Evolutionary conservation across 2,888 invertebrate genomes (phyloP), one percentile per base, ranked within the genome.

Genomic region (Morpho deidamia): DNA sequence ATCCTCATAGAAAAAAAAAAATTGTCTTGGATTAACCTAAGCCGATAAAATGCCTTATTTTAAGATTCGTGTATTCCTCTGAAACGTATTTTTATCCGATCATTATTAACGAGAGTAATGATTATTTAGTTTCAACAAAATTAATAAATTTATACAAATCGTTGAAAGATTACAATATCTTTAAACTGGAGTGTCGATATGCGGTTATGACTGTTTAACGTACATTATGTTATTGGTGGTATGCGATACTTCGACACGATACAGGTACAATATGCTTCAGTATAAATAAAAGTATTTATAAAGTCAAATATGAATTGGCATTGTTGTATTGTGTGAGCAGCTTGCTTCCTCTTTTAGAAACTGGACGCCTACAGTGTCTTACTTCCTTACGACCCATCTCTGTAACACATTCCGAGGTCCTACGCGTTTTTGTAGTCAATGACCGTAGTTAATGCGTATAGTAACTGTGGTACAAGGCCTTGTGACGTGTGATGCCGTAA

Each of bases 241-340:
- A 38, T 38, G 11, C 32, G 40, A 40, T 41, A 34, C 12, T 32
- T 48, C 40, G 34, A 62, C 67, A 66, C 59, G 65, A 69, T 23
- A 23, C 23, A 5, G 23, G 4, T 3, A 23, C 23, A 23, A 23
- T 23, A 23, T 23, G 23, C 23, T 68, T 68, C 69, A 74, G 71
- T 73, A 67, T 72, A 70, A 60, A 68, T 68, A 74, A 72, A 76
- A 82, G 79, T 86, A 85, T 85, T 86, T 86, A 82, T 86, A 83
- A 85, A 86, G 81, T 81, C 79, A 77, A 81, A 83, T 83, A 76
- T 58, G 62, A 73, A 78, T 74, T 74, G 69, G 76, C 80, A 87
- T 86, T 87, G 84, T 87, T 86, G 83, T 82, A 87, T 84, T 85
- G 87, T 77, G 69, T 66, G 68, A 71, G 65, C 60, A 63, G 67